Base-by-base conservation (phyloP, 2,888 invertebrate genomes). In the Agonum fuliginosum region DNA sequence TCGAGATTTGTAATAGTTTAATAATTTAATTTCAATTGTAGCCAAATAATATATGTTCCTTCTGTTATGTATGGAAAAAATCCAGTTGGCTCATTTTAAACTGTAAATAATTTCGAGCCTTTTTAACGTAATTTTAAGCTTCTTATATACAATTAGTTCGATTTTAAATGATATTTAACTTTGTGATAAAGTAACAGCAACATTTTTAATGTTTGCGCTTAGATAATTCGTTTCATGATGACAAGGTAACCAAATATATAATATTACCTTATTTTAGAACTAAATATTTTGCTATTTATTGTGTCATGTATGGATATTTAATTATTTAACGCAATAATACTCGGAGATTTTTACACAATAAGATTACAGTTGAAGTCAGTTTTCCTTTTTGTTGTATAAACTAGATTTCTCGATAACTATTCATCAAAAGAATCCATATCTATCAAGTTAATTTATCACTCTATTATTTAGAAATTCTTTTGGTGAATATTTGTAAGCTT, bases 201-300 rank as follows among this genome's bases (percentile, higher is more conserved):
- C 24, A 54, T 54, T 24, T 54, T 48, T 19, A 54, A 54, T 54
- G 22, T 54, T 24, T 54, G 20, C 20, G 8, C n/a, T 37, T 20
- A 20, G 34, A 19, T 30, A 37, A 62, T 62, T 62, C 17, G 8
- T 17, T 19, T 62, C 30, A 48, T 20, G 43, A 24, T 19, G 46
- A 58, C 73, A 73, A 74, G 74, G 74, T 74, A 74, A 74, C 74
- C 74, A 74, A 74, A 74, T 74, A 74, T 74, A 62, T 62, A 74
- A 34, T 58, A 70, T 48, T 70, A 74, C 74, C 74, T 74, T 58
- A 74, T 62, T 74, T 74, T 65, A 73, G 73, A 24, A 72, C 27
- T 43, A 70, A 17, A 70, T 69, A 70, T 70, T 70, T 71, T 71
- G 70, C 70, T 71, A 71, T 74, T 74, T 74, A 74, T 74, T 62